phyloP scores from a whole-genome alignment of 2,113 vertebrate species.

The Phaetusa simplex region DNA sequence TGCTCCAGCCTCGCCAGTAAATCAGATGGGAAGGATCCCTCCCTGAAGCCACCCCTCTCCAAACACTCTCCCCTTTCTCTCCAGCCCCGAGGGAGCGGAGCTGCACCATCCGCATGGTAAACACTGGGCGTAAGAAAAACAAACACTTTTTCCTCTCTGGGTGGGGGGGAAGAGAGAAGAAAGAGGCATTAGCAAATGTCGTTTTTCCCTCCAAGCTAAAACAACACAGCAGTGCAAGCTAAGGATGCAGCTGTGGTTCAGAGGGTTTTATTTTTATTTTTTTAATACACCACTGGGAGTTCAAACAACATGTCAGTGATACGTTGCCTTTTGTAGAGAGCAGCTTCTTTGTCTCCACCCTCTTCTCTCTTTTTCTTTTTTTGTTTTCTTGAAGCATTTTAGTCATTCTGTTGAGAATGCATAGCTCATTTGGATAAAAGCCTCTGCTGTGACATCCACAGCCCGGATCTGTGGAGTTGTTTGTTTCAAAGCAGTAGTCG shows the following conservation, averaged over 20 bases:
- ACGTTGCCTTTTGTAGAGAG: slow-evolving; percentile 12
- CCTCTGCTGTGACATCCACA: slow-evolving; percentile 41
- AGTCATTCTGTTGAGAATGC: slow-evolving; percentile 6
- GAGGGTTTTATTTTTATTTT: slow-evolving; percentile 45
- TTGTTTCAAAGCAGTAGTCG: slow-evolving; percentile 50
- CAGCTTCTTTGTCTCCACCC: not conserved
- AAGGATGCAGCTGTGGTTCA: slow-evolving; percentile 54
- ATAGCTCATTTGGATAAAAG: slow-evolving; percentile 67
- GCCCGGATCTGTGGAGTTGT: not conserved
- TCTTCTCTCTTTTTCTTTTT: not conserved
- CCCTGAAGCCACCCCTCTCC: not conserved
- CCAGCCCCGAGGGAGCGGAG: not conserved
- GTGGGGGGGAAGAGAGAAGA: not conserved
- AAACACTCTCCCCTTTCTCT: not conserved
- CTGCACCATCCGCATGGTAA: not conserved
- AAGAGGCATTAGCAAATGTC: slow-evolving; percentile 1
- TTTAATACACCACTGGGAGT: slow-evolving; percentile 50
- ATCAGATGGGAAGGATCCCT: slow-evolving; percentile 17
- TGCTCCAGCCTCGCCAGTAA: not conserved
- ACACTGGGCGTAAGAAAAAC: not conserved
- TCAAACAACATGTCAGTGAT: slow-evolving; percentile 34
- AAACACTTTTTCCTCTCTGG: not conserved
- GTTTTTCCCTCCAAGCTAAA: not conserved
- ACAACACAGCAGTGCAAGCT: not conserved
- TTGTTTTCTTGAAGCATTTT: slow-evolving; percentile 51